Conservation (phyloP, 2,113 vertebrate species). For the Melospiza melodia region DNA sequence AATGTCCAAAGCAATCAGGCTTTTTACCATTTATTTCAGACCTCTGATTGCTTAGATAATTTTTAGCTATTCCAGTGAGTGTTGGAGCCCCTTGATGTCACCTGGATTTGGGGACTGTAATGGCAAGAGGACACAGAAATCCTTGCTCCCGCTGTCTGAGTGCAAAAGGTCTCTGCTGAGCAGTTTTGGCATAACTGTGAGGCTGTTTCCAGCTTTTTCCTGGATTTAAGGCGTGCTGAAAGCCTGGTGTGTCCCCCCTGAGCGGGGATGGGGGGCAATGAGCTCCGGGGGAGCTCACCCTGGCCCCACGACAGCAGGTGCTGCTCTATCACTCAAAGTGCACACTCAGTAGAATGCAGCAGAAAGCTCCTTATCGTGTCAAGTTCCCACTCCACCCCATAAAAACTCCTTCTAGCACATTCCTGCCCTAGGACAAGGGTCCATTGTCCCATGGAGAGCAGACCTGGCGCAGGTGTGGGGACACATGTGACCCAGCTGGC, state of each 20-base stretch:
- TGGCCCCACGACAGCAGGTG: accelerated
- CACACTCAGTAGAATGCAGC: not conserved
- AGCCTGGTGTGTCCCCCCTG: not conserved
- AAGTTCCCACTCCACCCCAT: not conserved
- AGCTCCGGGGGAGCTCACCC: not conserved
- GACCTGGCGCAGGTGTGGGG: not conserved
- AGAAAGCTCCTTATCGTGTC: not conserved
- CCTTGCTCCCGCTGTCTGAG: not conserved
- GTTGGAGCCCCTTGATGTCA: accelerated
- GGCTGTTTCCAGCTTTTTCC: not conserved
- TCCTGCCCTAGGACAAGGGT: not conserved
- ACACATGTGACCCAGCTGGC: accelerated
- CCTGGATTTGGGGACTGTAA: not conserved
- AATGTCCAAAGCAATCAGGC: accelerated
- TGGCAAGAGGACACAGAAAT: not conserved
- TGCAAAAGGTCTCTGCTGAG: not conserved
- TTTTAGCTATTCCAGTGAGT: not conserved
- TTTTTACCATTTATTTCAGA: not conserved
- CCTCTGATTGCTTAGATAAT: not conserved
- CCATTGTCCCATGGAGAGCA: accelerated
- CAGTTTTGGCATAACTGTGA: not conserved
- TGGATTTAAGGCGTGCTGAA: not conserved
- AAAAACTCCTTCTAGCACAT: not conserved
- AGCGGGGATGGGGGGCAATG: accelerated
- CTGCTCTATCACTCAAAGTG: not conserved